Evolutionary conservation across 2,113 vertebrate species (phyloP), one percentile per base, ranked within the genome.

Genomic region (Symphodus melops): DNA sequence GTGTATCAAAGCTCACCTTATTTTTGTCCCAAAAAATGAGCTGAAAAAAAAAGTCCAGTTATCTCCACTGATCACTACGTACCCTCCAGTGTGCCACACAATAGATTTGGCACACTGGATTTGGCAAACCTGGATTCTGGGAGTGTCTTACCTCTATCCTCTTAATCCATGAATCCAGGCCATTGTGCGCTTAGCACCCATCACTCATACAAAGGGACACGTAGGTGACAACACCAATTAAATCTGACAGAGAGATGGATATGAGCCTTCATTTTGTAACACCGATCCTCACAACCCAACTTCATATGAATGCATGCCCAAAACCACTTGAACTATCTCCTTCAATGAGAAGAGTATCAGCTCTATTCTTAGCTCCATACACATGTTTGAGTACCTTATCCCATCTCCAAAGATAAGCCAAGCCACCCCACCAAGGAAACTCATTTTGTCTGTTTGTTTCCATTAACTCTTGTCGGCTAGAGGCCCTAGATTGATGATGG

Each of bases 101-200:
- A 88, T 93, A 90, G 91, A 87, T 92, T 89, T 92, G 88, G 91
- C 90, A 92, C 89, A 91, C 75, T 92, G 86, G 86, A 90, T 92
- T 92, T 90, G 91, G 87, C 56, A 80, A 84, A 90, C 81, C 83
- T 88, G 85, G 70, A 88, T 80, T 72, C 70, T 44, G 83, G 60
- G 72, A 83, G 72, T 72, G 59, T 90, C 88, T 93, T 93, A 94
- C 55, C 73, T 55, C 88, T 91, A 94, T 94, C 93, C 94, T 93
- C 91, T 94, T 94, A 95, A 53, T 58, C 83, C 85, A 60, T 81
- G 88, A 92, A 93, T 93, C 88, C 87, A 92, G 87, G 92, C 90
- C 89, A 91, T 77, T 94, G 92, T 91, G 85, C 84, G 93, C 91
- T 94, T 89, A 95, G 93, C 91, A 92, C 39, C 64, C 69, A 68